These are phyloP conservation scores for Eulemur albifrons DNA, from an alignment of 2,797 vertebrate genomes.

Conservation along the genomic window DNA sequence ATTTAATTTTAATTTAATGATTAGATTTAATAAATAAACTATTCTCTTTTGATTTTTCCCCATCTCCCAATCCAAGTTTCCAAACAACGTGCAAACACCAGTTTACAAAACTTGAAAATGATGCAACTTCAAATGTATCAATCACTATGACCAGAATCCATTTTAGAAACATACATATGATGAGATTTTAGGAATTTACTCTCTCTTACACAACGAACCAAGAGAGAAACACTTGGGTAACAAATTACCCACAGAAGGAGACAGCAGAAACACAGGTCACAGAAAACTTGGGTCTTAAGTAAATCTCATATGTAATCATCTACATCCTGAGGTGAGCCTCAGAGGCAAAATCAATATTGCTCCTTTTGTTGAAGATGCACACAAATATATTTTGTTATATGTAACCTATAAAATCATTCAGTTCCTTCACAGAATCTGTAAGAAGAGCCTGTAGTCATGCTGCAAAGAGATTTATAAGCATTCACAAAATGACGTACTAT, in stretches of 20 bases:
- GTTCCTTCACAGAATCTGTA: background rate
- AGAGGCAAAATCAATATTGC: background rate
- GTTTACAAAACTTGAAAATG: conserved; percentile 12
- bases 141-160: background rate
- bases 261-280: background rate
- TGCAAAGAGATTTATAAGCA: background rate
- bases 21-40: background rate
- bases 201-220: background rate
- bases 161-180: background rate
- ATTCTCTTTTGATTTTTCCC: background rate
- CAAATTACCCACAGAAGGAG: background rate
- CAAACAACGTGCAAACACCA: background rate
- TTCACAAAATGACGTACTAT: conserved; percentile 4
- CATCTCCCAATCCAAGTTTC: background rate
- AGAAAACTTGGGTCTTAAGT: background rate
- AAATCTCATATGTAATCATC: conserved; percentile 6
- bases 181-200: background rate
- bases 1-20: background rate
- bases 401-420: background rate
- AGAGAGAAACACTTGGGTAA: background rate
- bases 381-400: background rate
- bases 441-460: background rate
- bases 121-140: background rate
- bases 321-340: background rate
- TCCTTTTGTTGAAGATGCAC: background rate